Base-by-base conservation (phyloP, 2,888 invertebrate species). In the Theretra japonica region DNA sequence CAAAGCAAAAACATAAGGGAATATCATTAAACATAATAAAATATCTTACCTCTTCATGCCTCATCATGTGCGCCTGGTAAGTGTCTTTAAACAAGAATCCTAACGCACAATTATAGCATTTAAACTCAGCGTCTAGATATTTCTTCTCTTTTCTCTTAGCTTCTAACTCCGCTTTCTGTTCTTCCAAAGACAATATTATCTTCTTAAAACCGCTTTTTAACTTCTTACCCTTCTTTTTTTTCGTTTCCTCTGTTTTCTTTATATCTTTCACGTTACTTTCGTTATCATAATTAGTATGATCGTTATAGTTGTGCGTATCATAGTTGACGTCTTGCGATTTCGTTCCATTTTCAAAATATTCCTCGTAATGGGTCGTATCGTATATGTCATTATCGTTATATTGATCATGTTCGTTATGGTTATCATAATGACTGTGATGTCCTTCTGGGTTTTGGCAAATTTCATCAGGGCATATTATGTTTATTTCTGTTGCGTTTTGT, bases 61-160 rank as follows among this genome's bases (percentile, higher is more conserved):
- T 80, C 91, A 94, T 93, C 94, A 94, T 94, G 76, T 94, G 94
- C 0, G 91, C 82, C 65, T 94, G 94, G 76, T 93, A 92, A 0
- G 93, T 89, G 73, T 94, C 94, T 56, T 94, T 94, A 15, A 93
- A 93, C 2, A 93, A 70, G 59, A 94, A 94, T 0, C 88, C 88
- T 5, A 90, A 59, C 0, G 90, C 93, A 77, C 94, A 94, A 48
- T 88, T 90, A 2, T 86, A 88, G 56, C 94, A 94, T 73, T 94
- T 94, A 59, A 89, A 94, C 53, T 90, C 89, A 0, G 93, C 87
- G 73, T 91, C 89, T 28, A 87, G 8, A 72, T 94, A 94, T 75
- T 92, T 93, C 79, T 91, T 90, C 17, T 84, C 84, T 62, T 77
- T 90, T 75, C 93, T 93, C 57, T 84, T 88, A 0, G 76, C 80